Evolutionary conservation across 2,797 vertebrate genomes (phyloP).

Genomic region (Amniataba percoides): DNA sequence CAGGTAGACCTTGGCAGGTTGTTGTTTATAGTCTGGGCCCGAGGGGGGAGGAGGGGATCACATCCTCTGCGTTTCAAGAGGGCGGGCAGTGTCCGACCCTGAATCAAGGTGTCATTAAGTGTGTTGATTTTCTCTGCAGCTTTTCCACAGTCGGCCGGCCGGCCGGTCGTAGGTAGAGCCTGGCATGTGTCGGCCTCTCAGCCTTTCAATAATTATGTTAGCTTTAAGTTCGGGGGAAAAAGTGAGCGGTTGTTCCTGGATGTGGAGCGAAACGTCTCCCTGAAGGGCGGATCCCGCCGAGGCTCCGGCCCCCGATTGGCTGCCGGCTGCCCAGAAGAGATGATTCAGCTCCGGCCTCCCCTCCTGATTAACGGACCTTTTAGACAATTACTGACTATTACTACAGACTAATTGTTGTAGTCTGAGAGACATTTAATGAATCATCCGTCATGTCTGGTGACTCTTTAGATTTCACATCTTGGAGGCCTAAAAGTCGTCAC

Average conservation of each 20-base stretch:
- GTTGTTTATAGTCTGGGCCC: slow-evolving; percentile 69
- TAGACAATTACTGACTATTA: slow-evolving; percentile 25
- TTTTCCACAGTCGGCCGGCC: slow-evolving; percentile 47
- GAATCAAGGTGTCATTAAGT: slow-evolving; percentile 66
- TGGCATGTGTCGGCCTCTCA: slow-evolving; percentile 51
- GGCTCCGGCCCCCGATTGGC: slow-evolving; percentile 27
- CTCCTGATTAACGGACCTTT: slow-evolving; percentile 45
- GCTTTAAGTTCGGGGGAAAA: slow-evolving; percentile 62
- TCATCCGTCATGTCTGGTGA: slow-evolving; percentile 59
- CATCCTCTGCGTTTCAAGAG: slow-evolving; percentile 52
- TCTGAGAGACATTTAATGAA: slow-evolving; percentile 40
- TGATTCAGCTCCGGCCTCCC: slow-evolving; percentile 46
- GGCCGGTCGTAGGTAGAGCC: slow-evolving; percentile 24
- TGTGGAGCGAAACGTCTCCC: slow-evolving; percentile 51
- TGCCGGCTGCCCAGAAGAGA: slow-evolving; percentile 33
- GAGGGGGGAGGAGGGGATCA: slow-evolving; percentile 22
- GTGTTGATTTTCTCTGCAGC: slow-evolving; percentile 56
- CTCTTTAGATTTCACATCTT: slow-evolving; percentile 1
- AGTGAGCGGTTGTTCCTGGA: slow-evolving; percentile 65
- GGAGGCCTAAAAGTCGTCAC: background rate
- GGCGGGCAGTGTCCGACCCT: slow-evolving; percentile 43
- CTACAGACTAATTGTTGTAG: too few species aligned
- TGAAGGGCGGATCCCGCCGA: slow-evolving; percentile 51
- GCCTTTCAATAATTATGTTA: slow-evolving; percentile 67
- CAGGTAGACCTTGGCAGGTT: slow-evolving; percentile 73